Evolutionary conservation across 2,113 vertebrate genomes (phyloP), one percentile per base, ranked within the genome.

Genomic region (Brienomyrus brachyistius): DNA sequence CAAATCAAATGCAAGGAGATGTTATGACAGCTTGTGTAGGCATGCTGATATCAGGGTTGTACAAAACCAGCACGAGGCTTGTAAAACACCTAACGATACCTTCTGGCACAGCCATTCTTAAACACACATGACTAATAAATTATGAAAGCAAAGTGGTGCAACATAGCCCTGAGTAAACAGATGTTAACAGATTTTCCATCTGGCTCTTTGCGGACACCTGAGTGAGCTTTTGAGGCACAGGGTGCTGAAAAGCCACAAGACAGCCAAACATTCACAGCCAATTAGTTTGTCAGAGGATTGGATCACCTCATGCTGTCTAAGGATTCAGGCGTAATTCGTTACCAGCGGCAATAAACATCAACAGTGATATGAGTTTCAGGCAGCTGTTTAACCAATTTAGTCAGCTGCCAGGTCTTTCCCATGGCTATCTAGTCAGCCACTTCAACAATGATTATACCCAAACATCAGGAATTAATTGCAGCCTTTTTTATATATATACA

Each of bases 131-230:
- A 91, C 89, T 92, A 90, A 91, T 27, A 87, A 54, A 90, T n/a
- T 27, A 19, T 66, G 50, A 77, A 91, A 89, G 77, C 89, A 91
- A 92, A 89, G 88, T 59, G 82, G 15, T 70, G 86, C 90, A 90
- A 91, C 85, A 83, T 87, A 91, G 86, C 85, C 35, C 31, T 62
- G 45, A 85, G 89, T 91, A 93, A 94, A 93, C 90, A 93, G 90
- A 90, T 77, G 74, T 50, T 40, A 89, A 92, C 91, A 3, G 43
- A 10, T 92, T 93, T 90, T 88, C 91, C 93, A 94, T 93, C 92
- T 94, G 92, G 52, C 35, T 89, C 89, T 90, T 92, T 87, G 90
- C 45, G 13, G 89, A 91, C 94, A 94, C 93, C 94, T 94, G 92
- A 94, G 91, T 92, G 90, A 21, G 89, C 90, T 93, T 93, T 92